Conservation (phyloP, 1,140 invertebrate species). For the Pectinophora gossypiella region DNA sequence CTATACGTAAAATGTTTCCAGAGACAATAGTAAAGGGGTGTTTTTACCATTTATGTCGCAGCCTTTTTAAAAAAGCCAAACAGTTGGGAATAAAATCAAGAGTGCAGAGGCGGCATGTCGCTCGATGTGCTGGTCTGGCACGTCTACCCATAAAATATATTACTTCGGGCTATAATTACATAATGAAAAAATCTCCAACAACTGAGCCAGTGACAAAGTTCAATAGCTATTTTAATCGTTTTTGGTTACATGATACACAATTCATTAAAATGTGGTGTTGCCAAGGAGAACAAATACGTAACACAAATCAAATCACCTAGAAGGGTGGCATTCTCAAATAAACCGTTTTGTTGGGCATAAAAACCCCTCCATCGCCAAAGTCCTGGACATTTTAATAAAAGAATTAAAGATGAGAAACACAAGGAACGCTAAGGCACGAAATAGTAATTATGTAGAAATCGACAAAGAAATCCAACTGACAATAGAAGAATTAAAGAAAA, state of each 20-base stretch:
- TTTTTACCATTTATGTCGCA: conserved; percentile 5
- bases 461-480: not conserved
- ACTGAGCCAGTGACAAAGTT: not conserved
- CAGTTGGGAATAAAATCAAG: not conserved
- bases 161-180: not conserved
- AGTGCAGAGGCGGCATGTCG: conserved; percentile 4
- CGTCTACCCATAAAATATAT: not conserved
- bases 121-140: not conserved
- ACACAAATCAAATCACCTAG: conserved; percentile 5
- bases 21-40: not conserved
- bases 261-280: conserved; percentile 5
- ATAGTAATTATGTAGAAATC: conserved; percentile 2
- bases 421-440: not conserved
- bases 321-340: conserved; percentile 2
- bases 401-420: not conserved
- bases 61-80: conserved; percentile 1
- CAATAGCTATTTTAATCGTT: not conserved
- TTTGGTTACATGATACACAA: not conserved
- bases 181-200: not conserved
- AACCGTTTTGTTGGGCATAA: not conserved
- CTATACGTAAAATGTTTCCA: conserved; percentile 1
- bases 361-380: not conserved
- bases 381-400: conserved; percentile 1
- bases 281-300: not conserved
- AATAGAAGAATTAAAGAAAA: not conserved